phyloP scores from a whole-genome alignment of 2,888 invertebrate species.

The Resseliella maxima region DNA sequence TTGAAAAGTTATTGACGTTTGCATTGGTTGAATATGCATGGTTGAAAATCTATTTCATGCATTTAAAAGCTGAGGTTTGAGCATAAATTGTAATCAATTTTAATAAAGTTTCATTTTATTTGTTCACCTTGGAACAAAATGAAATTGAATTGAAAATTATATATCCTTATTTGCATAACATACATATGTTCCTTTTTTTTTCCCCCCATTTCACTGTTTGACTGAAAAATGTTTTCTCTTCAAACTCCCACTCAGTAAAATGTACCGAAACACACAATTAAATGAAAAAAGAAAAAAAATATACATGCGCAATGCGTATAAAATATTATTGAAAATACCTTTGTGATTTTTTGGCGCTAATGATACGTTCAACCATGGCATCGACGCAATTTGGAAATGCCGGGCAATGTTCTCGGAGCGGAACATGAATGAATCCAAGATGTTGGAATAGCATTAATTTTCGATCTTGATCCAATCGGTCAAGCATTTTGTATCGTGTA shows the following conservation, averaged over 20 bases:
- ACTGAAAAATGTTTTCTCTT: too few species aligned
- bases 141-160: not conserved
- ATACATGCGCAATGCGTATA: not conserved
- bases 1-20: not conserved
- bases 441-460: slow-evolving; percentile 95
- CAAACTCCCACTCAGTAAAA: too few species aligned
- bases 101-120: not conserved
- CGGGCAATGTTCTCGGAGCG: slow-evolving; percentile 93
- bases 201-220: too few species aligned
- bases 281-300: not conserved
- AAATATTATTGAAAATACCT: slow-evolving; percentile 66
- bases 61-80: not conserved
- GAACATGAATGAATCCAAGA: slow-evolving; percentile 94
- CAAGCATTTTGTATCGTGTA: slow-evolving; percentile 89
- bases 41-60: too few species aligned
- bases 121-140: not conserved
- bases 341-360: slow-evolving; percentile 75
- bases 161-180: too few species aligned
- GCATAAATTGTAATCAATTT: not conserved
- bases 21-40: not conserved
- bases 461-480: slow-evolving; percentile 93
- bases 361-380: slow-evolving; percentile 77
- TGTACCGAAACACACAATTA: too few species aligned
- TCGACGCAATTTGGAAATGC: slow-evolving; percentile 87
- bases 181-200: too few species aligned